A percentile compares a stretch with the other conserved stretches of the same genome.
These are phyloP conservation scores for Copidosoma aretas DNA, from an alignment of 2,888 invertebrate species.

Conservation along the genomic window DNA sequence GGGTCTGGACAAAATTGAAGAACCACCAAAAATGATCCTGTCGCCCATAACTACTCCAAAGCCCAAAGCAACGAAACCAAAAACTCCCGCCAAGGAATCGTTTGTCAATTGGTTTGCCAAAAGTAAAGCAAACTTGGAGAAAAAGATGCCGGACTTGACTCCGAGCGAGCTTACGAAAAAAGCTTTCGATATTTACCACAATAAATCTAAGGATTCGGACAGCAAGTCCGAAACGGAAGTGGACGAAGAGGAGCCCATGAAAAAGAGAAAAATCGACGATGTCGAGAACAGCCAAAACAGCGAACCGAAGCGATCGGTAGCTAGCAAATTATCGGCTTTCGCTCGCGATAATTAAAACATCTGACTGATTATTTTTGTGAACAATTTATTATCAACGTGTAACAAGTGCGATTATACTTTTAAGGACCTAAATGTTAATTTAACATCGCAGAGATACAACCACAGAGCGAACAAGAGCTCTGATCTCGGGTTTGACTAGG, in stretches of 20 bases:
- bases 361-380: constrained; percentile 4
- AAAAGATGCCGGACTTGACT: constrained; percentile 66
- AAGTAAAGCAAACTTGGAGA: constrained; percentile 67
- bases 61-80: constrained; percentile 51
- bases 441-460: no score
- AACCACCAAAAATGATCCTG: constrained; percentile 24
- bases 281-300: constrained; percentile 36
- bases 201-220: constrained; percentile 42
- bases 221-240: background rate
- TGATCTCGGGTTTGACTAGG: no score
- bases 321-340: constrained; percentile 51
- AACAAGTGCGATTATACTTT: background rate
- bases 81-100: constrained; percentile 61
- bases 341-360: constrained; percentile 24
- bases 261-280: constrained; percentile 30
- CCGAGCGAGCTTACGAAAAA: constrained; percentile 67
- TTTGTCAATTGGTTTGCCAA: constrained; percentile 70
- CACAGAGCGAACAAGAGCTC: no score
- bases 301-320: constrained; percentile 49
- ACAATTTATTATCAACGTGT: background rate
- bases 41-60: constrained; percentile 1
- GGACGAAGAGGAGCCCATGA: constrained; percentile 12
- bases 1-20: constrained; percentile 46
- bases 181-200: constrained; percentile 66
- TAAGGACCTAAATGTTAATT: no score